phyloP scores from a whole-genome alignment of 2,797 vertebrate species.

The Percopsis omiscomaycus region DNA sequence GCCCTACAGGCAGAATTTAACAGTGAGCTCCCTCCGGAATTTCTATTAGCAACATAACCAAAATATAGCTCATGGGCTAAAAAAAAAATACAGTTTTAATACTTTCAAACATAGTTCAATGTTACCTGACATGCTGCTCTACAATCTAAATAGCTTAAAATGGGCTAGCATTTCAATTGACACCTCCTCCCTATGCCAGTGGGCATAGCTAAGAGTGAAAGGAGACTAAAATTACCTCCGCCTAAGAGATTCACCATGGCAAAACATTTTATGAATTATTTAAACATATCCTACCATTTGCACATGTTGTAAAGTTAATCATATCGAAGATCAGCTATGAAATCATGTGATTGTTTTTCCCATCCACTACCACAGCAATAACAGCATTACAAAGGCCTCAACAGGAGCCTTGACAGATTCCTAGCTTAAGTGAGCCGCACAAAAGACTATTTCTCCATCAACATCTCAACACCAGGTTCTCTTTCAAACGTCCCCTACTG shows the following conservation, averaged over 20 bases:
- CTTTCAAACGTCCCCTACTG: constrained; percentile 69
- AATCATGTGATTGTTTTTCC: not conserved
- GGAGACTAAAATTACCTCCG: too few species aligned
- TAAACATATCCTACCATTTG: too few species aligned
- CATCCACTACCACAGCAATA: constrained; percentile 5
- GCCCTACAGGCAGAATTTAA: constrained; percentile 5
- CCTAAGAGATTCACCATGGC: too few species aligned
- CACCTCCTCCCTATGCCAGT: not conserved
- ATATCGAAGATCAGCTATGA: not conserved
- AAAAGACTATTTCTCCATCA: constrained; percentile 38
- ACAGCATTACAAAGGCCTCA: not conserved
- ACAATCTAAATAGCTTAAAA: not conserved
- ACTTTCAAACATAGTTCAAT: constrained; percentile 2
- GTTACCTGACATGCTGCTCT: not conserved
- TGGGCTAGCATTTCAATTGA: not conserved
- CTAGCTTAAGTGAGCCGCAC: constrained; percentile 23
- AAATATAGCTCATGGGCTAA: constrained; percentile 1
- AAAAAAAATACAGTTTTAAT: not conserved
- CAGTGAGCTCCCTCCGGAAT: not conserved
- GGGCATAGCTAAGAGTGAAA: not conserved
- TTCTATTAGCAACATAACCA: not conserved
- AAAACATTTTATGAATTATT: too few species aligned
- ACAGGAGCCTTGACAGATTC: constrained; percentile 13
- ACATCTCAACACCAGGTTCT: constrained; percentile 39
- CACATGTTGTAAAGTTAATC: too few species aligned